phyloP scores from a whole-genome alignment of 2,797 vertebrate species.

The Epinephelus malabaricus region DNA sequence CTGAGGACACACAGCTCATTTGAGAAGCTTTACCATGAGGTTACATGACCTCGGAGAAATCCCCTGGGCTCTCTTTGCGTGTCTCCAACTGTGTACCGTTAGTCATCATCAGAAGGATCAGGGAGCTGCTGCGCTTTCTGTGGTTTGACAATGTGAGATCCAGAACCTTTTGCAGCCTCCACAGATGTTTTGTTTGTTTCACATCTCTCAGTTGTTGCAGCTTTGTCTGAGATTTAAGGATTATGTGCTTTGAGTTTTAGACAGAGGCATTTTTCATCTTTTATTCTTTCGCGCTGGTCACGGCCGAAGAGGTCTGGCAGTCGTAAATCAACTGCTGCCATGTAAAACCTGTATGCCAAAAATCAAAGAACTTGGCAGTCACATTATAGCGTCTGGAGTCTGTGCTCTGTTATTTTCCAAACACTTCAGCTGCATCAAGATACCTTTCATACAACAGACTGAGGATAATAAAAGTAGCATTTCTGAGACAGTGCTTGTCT shows the following conservation, averaged over 20 bases:
- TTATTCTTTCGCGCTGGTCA: slow-evolving; percentile 28
- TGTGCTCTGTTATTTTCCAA: slow-evolving; percentile 36
- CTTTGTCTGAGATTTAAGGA: slow-evolving; percentile 40
- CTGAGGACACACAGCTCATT: slow-evolving; percentile 28
- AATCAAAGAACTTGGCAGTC: slow-evolving; percentile 44
- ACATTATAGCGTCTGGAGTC: slow-evolving; percentile 25
- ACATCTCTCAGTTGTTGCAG: slow-evolving; percentile 14
- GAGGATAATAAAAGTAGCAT: slow-evolving; percentile 26
- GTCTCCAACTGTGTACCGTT: slow-evolving; percentile 16
- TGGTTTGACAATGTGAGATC: slow-evolving; percentile 18
- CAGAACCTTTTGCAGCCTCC: slow-evolving; percentile 2
- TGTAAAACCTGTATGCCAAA: slow-evolving; percentile 42
- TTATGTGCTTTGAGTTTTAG: slow-evolving; percentile 49
- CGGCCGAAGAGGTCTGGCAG: slow-evolving; percentile 48
- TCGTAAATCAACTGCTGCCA: slow-evolving; percentile 51
- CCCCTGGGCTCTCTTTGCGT: not conserved
- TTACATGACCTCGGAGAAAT: slow-evolving; percentile 42
- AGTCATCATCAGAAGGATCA: slow-evolving; percentile 22
- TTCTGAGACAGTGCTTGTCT: slow-evolving; percentile 27
- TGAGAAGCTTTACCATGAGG: slow-evolving; percentile 44
- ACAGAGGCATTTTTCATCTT: slow-evolving; percentile 41
- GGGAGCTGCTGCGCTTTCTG: not conserved
- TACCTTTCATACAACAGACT: slow-evolving; percentile 28
- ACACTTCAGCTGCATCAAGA: slow-evolving; percentile 23
- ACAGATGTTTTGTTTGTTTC: slow-evolving; percentile 43